These are phyloP conservation scores for Neodontobutis hainanensis DNA, from an alignment of 2,113 vertebrate species.

Conservation along the genomic window DNA sequence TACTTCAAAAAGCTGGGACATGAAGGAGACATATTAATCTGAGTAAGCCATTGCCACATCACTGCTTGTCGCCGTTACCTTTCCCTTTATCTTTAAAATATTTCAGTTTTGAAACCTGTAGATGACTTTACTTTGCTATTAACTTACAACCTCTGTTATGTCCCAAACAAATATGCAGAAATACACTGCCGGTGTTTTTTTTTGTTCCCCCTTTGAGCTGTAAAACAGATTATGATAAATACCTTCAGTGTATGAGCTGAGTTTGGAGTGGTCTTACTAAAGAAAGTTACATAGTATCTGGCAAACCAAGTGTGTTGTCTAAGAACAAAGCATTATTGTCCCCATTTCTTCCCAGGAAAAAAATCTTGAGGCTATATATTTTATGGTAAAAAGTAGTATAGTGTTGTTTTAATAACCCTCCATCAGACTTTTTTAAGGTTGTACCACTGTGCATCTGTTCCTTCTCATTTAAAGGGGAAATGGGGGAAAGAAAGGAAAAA, in stretches of 20 bases:
- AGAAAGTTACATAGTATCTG: too few relatives aligned
- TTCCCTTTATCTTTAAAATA: conserved; percentile 52
- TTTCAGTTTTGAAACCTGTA: conserved; percentile 40
- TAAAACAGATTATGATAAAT: too few relatives aligned
- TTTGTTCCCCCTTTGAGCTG: too few relatives aligned
- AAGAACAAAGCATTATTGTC: background rate
- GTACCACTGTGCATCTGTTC: conserved; percentile 61
- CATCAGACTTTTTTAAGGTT: conserved; percentile 41
- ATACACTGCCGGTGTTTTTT: too few relatives aligned
- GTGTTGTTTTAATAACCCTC: conserved; percentile 43
- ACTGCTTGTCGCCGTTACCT: conserved; percentile 29
- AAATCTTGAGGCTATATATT: background rate
- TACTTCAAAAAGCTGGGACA: conserved; percentile 68
- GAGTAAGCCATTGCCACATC: conserved; percentile 63
- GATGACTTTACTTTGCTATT: conserved; percentile 7
- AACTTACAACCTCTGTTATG: too few relatives aligned
- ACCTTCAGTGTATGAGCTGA: too few relatives aligned
- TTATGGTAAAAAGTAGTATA: conserved; percentile 1
- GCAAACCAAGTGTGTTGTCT: too few relatives aligned
- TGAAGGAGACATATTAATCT: conserved; percentile 68
- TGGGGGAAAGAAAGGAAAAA: conserved; percentile 16
- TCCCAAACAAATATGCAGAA: too few relatives aligned
- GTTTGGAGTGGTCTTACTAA: too few relatives aligned
- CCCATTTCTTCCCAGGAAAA: background rate
- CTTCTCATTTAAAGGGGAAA: conserved; percentile 60